phyloP scores from a whole-genome alignment of 2,888 invertebrate genomes.

The Xanthorhoe designata region DNA sequence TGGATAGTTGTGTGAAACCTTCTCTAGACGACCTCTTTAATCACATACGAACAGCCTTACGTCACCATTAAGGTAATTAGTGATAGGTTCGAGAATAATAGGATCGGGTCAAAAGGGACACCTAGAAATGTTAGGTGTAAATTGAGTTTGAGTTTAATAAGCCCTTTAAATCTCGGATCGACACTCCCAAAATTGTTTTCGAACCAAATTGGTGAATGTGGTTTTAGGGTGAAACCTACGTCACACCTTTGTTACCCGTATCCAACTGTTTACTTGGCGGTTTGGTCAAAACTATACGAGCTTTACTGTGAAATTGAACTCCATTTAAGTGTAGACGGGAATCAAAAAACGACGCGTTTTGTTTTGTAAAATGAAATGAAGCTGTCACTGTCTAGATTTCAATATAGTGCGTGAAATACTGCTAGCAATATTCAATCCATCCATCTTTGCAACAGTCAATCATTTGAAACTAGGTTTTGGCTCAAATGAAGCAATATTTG shows the following conservation, averaged over 20 bases:
- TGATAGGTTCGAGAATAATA: not conserved
- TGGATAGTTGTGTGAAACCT: not conserved
- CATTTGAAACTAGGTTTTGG: not conserved
- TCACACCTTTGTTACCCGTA: constrained; percentile 11
- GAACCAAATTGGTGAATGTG: constrained; percentile 19
- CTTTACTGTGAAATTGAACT: not conserved
- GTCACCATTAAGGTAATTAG: not conserved
- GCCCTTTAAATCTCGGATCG: constrained; percentile 11
- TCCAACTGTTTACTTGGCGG: not conserved
- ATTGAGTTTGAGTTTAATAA: constrained; percentile 7
- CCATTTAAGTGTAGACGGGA: not conserved
- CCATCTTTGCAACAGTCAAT: not conserved
- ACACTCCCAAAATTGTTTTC: constrained; percentile 18
- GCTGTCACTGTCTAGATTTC: not conserved
- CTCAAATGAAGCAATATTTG: not conserved
- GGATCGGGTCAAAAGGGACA: not conserved
- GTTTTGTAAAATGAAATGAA: constrained; percentile 2
- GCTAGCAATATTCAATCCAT: not conserved
- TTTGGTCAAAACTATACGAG: not conserved
- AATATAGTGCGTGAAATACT: constrained; percentile 1
- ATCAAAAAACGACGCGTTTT: not conserved
- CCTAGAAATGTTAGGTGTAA: constrained; percentile 2
- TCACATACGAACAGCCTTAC: not conserved
- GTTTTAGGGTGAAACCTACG: constrained; percentile 16
- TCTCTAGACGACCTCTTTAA: not conserved